Percentiles rank a stretch among this genome's conserved stretches.
Conservation (phyloP, 1,140 invertebrate genomes). For the Aleiodes sp. region DNA sequence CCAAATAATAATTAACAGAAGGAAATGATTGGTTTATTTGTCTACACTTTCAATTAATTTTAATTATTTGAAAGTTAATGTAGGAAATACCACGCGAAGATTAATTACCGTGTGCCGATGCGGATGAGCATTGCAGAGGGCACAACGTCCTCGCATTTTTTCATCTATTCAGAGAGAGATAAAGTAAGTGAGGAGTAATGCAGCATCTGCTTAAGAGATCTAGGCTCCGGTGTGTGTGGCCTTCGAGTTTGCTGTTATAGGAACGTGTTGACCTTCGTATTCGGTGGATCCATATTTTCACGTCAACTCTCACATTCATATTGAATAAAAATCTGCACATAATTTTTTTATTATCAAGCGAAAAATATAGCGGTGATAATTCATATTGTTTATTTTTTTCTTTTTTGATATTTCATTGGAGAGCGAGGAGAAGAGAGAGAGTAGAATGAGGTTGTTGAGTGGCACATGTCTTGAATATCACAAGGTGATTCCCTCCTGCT, state of each 20-base stretch:
- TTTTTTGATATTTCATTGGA: neutral
- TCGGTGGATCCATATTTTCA: neutral
- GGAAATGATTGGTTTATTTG: too few relatives aligned
- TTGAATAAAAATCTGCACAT: too few relatives aligned
- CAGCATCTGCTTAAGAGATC: neutral
- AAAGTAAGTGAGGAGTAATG: too few relatives aligned
- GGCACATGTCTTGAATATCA: neutral
- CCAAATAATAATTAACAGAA: neutral
- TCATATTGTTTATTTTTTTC: too few relatives aligned
- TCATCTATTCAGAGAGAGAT: neutral
- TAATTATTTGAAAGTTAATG: neutral
- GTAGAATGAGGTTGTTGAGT: neutral
- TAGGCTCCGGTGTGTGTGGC: neutral
- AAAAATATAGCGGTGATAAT: too few relatives aligned
- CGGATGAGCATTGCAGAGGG: neutral
- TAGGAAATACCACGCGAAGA: slow-evolving; percentile 6
- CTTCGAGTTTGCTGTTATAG: neutral
- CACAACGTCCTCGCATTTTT: slow-evolving; percentile 15
- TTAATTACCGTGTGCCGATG: neutral
- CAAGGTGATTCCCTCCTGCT: neutral
- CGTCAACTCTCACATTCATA: neutral
- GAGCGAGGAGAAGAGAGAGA: neutral
- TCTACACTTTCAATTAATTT: too few relatives aligned
- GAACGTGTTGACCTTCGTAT: neutral
- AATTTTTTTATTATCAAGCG: too few relatives aligned